A percentile compares a stretch with the other conserved stretches of the same genome.
phyloP scores from a whole-genome alignment of 1,140 invertebrate genomes.

The Orius insidiosus region DNA sequence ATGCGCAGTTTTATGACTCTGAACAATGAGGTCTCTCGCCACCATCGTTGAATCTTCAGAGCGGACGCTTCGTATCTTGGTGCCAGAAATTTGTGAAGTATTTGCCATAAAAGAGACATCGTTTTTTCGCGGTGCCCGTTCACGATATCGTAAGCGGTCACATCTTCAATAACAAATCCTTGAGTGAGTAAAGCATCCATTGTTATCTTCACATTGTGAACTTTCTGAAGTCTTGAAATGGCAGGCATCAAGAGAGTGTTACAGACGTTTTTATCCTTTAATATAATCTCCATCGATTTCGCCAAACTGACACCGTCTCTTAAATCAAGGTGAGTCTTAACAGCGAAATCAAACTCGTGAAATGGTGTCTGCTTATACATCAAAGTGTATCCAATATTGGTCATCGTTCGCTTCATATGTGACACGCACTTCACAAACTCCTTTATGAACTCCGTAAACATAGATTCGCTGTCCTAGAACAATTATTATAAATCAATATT shows the following conservation, averaged over 20 bases:
- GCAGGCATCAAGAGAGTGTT: constrained; percentile 58
- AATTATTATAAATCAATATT: not conserved
- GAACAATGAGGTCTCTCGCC: constrained; percentile 31
- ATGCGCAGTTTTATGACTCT: constrained; percentile 13
- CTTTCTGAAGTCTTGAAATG: constrained; percentile 66
- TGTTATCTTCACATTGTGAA: constrained; percentile 69
- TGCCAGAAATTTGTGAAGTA: constrained; percentile 70
- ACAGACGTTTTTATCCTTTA: constrained; percentile 45
- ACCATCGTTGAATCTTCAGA: constrained; percentile 44
- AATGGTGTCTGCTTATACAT: constrained; percentile 59
- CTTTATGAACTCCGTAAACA: constrained; percentile 62
- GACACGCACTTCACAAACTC: constrained; percentile 71
- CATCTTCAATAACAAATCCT: constrained; percentile 42
- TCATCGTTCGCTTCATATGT: constrained; percentile 65
- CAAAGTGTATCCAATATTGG: constrained; percentile 55
- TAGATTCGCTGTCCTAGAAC: constrained; percentile 48
- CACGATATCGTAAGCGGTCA: constrained; percentile 56
- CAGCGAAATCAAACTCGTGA: constrained; percentile 78
- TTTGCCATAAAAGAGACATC: constrained; percentile 67
- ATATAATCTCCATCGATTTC: constrained; percentile 66
- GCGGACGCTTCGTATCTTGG: constrained; percentile 49
- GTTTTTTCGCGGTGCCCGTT: constrained; percentile 80
- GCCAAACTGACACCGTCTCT: constrained; percentile 60
- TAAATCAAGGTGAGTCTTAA: constrained; percentile 54
- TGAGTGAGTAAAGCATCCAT: constrained; percentile 28